phyloP scores from a whole-genome alignment of 2,797 vertebrate genomes.

The Podarcis lilfordi region DNA sequence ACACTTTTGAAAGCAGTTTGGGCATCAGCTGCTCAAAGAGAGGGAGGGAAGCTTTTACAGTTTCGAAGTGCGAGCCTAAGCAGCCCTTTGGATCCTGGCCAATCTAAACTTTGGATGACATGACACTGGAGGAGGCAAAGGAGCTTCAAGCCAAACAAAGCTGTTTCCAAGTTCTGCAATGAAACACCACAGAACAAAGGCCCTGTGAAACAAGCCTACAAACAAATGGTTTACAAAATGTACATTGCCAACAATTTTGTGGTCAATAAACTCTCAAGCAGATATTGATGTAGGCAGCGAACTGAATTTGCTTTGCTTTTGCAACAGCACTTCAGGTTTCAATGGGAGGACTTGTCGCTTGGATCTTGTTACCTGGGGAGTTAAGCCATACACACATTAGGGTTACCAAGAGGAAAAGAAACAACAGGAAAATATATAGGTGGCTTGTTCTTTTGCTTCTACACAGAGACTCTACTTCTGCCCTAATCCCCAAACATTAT shows the following conservation, averaged over 20 bases:
- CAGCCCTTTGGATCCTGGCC: not conserved
- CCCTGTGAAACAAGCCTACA: constrained; percentile 35
- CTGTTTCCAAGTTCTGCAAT: not conserved
- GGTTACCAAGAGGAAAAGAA: constrained; percentile 50
- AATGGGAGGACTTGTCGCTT: constrained; percentile 44
- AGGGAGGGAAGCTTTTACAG: not conserved
- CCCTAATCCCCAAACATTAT: not conserved
- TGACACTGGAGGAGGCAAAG: constrained; percentile 30
- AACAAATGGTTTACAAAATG: constrained; percentile 44
- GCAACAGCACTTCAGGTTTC: constrained; percentile 16
- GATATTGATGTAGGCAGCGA: constrained; percentile 52
- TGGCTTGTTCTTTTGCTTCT: not conserved
- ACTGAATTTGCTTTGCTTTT: constrained; percentile 38
- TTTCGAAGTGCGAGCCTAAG: not conserved
- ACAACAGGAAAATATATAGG: not conserved
- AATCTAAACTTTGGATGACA: constrained; percentile 24
- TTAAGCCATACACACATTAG: not conserved
- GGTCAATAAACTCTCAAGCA: constrained; percentile 27
- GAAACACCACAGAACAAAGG: not conserved
- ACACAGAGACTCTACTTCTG: no score
- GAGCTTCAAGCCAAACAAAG: not conserved
- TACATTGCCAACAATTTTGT: constrained; percentile 44
- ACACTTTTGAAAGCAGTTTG: not conserved
- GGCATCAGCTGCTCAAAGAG: not conserved
- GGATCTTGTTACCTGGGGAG: constrained; percentile 57